Evolutionary conservation across 2,888 invertebrate genomes (phyloP).

Genomic region (Stratiomys singularior): DNA sequence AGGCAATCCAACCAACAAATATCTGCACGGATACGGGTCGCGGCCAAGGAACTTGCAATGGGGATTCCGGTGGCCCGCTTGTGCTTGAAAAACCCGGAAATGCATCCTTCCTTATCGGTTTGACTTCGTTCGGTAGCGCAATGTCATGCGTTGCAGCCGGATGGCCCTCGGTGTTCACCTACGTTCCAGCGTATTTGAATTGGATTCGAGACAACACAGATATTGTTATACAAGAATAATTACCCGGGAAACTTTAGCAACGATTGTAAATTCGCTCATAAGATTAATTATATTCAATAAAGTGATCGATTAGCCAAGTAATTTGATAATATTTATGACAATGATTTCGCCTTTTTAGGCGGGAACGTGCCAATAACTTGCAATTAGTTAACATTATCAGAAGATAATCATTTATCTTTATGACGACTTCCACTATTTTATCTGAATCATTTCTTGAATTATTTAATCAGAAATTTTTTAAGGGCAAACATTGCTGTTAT

Average conservation of each 20-base stretch:
- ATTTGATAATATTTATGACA: too few relatives aligned
- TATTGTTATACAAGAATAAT: slow-evolving; percentile 25
- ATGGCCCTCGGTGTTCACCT: slow-evolving; percentile 56
- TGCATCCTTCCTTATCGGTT: background rate
- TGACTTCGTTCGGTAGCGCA: slow-evolving; percentile 47
- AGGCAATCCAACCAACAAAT: slow-evolving; percentile 48
- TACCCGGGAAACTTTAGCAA: background rate
- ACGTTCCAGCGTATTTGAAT: slow-evolving; percentile 55
- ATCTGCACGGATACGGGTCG: slow-evolving; percentile 63
- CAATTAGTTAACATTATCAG: too few relatives aligned
- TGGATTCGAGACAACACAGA: slow-evolving; percentile 58
- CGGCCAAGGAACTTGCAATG: slow-evolving; percentile 62
- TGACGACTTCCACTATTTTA: too few relatives aligned
- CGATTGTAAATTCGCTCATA: background rate
- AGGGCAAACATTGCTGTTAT: too few relatives aligned
- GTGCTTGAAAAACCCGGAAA: slow-evolving; percentile 50
- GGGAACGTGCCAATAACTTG: too few relatives aligned
- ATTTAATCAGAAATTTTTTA: too few relatives aligned
- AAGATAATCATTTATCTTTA: too few relatives aligned
- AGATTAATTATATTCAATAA: background rate
- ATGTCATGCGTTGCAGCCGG: slow-evolving; percentile 56
- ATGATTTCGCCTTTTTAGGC: too few relatives aligned
- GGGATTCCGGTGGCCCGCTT: slow-evolving; percentile 60
- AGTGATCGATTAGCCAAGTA: background rate
- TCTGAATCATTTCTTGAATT: too few relatives aligned